Evolutionary conservation across 2,797 vertebrate species (phyloP).

Genomic region (Mormyrops attenuatus): DNA sequence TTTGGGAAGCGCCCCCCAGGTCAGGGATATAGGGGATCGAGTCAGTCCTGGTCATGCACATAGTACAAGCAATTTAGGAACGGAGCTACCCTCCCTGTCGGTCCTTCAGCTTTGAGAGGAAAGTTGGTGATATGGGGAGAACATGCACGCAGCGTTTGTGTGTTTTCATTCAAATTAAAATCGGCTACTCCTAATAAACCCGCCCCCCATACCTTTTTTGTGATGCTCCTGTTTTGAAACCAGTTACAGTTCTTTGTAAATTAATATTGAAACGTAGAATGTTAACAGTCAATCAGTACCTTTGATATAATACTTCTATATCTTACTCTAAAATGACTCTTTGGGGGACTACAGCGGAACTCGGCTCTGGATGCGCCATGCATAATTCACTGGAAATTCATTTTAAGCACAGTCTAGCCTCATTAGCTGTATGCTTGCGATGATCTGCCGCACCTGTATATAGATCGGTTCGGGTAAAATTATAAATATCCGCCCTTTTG

Average conservation of each 20-base stretch:
- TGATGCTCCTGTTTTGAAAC: background rate
- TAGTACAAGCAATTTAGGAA: background rate
- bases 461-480: background rate
- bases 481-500: background rate
- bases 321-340: background rate
- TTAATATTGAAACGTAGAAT: background rate
- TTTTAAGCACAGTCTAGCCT: background rate
- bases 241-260: background rate
- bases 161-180: background rate
- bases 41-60: background rate
- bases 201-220: background rate
- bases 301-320: background rate
- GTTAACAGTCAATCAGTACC: background rate
- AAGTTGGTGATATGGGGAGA: background rate
- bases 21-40: background rate
- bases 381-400: background rate
- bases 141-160: background rate
- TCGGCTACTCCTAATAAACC: background rate
- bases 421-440: background rate
- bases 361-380: background rate
- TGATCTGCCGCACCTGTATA: background rate
- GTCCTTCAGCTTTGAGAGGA: background rate
- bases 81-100: background rate
- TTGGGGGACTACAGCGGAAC: background rate
- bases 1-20: background rate